These are phyloP conservation scores for Pyrocephalus nanus DNA, from an alignment of 2,797 vertebrate species.

Conservation along the genomic window DNA sequence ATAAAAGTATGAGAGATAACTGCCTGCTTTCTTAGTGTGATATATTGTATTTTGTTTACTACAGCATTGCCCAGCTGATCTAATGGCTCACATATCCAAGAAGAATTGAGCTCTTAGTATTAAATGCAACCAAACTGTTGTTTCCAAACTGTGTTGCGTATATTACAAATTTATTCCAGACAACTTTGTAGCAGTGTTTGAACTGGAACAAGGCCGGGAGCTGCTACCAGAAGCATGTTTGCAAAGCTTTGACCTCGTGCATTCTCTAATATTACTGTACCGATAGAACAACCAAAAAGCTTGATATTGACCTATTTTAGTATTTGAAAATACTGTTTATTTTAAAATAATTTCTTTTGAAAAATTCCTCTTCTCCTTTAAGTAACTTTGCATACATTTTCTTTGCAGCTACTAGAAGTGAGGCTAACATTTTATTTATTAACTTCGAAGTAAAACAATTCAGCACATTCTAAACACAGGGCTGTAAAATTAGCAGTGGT, in stretches of 20 bases:
- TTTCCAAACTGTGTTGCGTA: rapidly evolving
- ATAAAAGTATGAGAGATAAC: background rate
- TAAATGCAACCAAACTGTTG: background rate
- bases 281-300: background rate
- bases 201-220: background rate
- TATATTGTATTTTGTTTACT: background rate
- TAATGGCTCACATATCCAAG: background rate
- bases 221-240: background rate
- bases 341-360: background rate
- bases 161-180: background rate
- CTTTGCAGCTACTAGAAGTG: background rate
- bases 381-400: background rate
- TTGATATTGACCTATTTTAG: background rate
- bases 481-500: background rate
- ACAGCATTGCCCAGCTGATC: background rate
- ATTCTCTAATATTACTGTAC: background rate
- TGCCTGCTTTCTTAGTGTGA: background rate
- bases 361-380: background rate
- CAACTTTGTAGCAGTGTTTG: background rate
- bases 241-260: background rate
- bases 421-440: background rate
- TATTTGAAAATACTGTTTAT: background rate
- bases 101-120: background rate
- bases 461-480: background rate
- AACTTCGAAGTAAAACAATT: background rate